Conservation (phyloP, 2,113 vertebrate genomes). For the Centrocercus urophasianus region DNA sequence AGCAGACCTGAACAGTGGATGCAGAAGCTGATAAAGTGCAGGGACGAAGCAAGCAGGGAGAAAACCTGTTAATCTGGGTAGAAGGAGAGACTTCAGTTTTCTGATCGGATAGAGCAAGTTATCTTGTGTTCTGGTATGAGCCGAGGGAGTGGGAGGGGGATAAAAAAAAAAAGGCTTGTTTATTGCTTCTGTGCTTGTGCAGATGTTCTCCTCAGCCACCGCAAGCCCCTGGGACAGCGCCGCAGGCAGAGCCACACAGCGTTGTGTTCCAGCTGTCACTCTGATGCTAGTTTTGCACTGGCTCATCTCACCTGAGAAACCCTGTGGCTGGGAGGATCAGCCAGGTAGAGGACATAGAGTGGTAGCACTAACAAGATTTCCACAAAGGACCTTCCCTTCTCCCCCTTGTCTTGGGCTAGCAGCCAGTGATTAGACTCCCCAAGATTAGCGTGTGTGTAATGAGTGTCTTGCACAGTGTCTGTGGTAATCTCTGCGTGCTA, state of each 20-base stretch:
- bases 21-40: fast-evolving
- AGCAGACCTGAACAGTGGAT: background rate
- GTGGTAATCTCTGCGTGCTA: conserved; percentile 7
- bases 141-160: background rate
- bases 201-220: conserved; percentile 34
- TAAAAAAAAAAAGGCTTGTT: conserved; percentile 2
- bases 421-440: conserved; percentile 47
- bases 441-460: background rate
- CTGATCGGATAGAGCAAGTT: background rate
- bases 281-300: conserved; percentile 30
- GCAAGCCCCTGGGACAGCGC: conserved; percentile 4
- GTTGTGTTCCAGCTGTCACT: conserved; percentile 5
- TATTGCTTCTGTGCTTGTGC: conserved; percentile 54
- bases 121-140: background rate
- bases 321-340: conserved; percentile 61
- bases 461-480: conserved; percentile 19
- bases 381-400: conserved; percentile 41
- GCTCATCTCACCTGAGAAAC: conserved; percentile 40
- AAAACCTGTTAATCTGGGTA: background rate
- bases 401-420: conserved; percentile 33
- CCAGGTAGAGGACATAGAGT: conserved; percentile 53
- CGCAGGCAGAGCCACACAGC: background rate
- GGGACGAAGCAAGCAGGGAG: background rate
- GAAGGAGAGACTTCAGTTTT: background rate
- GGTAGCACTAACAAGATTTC: conserved; percentile 41